phyloP scores from a whole-genome alignment of 2,888 invertebrate species.

The Gastrophysa polygoni region DNA sequence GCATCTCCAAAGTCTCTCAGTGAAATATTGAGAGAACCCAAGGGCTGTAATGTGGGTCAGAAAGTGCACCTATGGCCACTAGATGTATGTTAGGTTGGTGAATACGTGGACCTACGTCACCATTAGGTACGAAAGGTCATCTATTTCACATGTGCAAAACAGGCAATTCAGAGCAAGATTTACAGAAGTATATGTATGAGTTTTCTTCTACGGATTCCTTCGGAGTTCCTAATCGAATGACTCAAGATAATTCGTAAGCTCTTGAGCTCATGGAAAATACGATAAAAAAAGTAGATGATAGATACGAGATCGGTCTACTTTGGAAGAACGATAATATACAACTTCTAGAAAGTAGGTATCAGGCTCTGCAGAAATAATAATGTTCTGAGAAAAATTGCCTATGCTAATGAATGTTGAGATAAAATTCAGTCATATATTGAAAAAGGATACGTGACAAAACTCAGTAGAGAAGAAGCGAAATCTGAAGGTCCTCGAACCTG shows the following conservation, averaged over 20 bases:
- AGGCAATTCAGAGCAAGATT: neutral
- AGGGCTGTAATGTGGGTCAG: neutral
- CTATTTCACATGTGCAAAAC: neutral
- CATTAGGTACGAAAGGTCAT: neutral
- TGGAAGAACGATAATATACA: neutral
- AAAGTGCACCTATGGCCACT: neutral
- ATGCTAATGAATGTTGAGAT: neutral
- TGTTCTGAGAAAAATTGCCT: neutral
- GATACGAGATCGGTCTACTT: neutral
- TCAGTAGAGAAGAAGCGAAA: neutral
- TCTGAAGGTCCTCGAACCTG: too few species aligned
- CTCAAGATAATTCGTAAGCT: neutral
- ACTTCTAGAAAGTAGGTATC: too few species aligned
- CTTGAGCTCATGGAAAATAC: neutral
- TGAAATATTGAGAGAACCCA: neutral
- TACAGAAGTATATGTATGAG: neutral
- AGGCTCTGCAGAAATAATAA: neutral
- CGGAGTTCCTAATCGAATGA: neutral
- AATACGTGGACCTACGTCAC: neutral
- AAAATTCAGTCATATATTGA: neutral
- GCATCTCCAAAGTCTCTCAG: neutral
- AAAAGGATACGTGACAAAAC: slow-evolving; percentile 1
- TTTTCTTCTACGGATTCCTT: neutral
- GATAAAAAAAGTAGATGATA: too few species aligned
- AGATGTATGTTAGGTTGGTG: slow-evolving; percentile 2